Evolutionary conservation across 1,140 invertebrate species (phyloP), one percentile per base, ranked within the genome.

Genomic region (Gyrodactylus bullatarudis): DNA sequence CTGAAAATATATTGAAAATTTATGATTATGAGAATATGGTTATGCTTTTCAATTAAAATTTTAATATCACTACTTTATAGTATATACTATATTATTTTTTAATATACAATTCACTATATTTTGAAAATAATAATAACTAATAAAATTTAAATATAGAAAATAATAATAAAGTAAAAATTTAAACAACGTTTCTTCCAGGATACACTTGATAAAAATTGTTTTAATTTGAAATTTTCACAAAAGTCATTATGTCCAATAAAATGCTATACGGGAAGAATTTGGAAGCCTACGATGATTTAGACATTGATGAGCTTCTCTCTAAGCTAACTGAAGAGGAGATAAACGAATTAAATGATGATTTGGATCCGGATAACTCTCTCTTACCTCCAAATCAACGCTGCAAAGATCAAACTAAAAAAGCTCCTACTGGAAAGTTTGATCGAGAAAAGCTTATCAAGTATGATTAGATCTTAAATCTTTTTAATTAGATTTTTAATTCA

Each of bases 291-390:
- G 90, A 93, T 78, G 90, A 94, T 80, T 86, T 94, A 77, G 91
- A 98, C 81, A 88, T 99, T 74, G 94, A 99, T 80, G 88, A 91
- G 77, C 83, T 98, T n/a, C 83, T 99, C 76, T 84, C 88, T 54
- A 89, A 95, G 78, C 84, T 99, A 69, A 88, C 91, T 74, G 85
- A 87, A 20, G 93, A 96, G 80, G 94, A 99, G 83, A 86, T 99
- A 71, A 91, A 91, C 77, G 89, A 96, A 80, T 84, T 98, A 75
- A 91, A 91, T 77, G 91, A 90, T 83, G 93, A 98, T 85, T 91
- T 97, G 75, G 94, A 98, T 84, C 93, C 94, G 76, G 93, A 98
- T 92, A 94, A 99, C 82, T 87, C 87, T 76, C 87, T 95, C 80
- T 85, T 98, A 79, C 94, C 94, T 74, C 91, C 95, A 68, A 87